Conservation (phyloP, 2,797 vertebrate species). For the Neosilurus mollespiculum region DNA sequence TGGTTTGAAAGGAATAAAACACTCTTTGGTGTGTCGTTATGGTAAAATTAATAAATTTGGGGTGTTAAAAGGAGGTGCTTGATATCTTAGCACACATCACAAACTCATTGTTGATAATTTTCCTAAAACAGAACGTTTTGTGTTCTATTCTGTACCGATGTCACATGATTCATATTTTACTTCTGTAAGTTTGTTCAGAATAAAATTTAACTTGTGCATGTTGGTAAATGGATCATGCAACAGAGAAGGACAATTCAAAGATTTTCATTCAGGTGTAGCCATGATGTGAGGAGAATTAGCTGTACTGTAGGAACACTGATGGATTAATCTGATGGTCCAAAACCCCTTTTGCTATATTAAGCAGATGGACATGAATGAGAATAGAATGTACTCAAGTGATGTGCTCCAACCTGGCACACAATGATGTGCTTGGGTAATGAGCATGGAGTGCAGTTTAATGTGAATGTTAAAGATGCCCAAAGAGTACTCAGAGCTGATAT, state of each 20-base stretch:
- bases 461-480: conserved; percentile 26
- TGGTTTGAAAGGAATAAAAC: neutral
- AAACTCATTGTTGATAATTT: neutral
- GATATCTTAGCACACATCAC: neutral
- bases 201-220: neutral
- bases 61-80: neutral
- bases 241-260: neutral
- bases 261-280: neutral
- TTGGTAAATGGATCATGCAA: neutral
- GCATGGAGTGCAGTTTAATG: conserved; percentile 33
- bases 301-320: neutral
- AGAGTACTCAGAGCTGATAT: conserved; percentile 17
- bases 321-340: neutral
- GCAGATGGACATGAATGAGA: conserved; percentile 18
- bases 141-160: neutral
- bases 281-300: conserved; percentile 1
- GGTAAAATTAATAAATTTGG: neutral
- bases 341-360: conserved; percentile 19
- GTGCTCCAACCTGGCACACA: conserved; percentile 42
- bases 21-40: neutral
- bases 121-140: neutral
- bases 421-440: conserved; percentile 36
- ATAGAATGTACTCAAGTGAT: conserved; percentile 26
- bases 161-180: neutral
- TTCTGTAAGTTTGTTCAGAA: neutral